These are phyloP conservation scores for Exocentrus adspersus DNA, from an alignment of 2,888 invertebrate genomes.

Conservation along the genomic window DNA sequence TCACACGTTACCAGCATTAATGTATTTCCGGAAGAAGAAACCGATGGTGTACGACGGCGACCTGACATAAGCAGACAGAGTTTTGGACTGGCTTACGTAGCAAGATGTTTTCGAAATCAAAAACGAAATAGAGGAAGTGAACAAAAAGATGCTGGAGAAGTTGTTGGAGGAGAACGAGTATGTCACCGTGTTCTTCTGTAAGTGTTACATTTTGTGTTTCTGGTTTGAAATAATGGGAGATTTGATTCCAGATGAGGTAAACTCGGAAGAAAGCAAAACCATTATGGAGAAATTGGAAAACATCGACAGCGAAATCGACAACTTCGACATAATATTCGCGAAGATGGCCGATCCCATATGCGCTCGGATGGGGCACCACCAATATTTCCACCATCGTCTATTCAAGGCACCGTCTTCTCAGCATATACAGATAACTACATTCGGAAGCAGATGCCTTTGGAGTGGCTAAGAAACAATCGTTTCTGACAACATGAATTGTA, in stretches of 20 bases:
- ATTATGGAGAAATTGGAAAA: constrained; percentile 89
- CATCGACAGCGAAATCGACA: constrained; percentile 94
- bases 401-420: constrained; percentile 90
- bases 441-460: constrained; percentile 87
- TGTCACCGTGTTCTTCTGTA: constrained; percentile 95
- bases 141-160: constrained; percentile 96
- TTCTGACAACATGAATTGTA: constrained; percentile 93
- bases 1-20: constrained; percentile 84
- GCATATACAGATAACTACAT: constrained; percentile 83
- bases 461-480: constrained; percentile 92
- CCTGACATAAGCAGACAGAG: constrained; percentile 84
- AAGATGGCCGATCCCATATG: constrained; percentile 93
- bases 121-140: constrained; percentile 97
- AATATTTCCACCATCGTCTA: constrained; percentile 92
- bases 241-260: constrained; percentile 76
- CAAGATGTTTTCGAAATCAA: constrained; percentile 95
- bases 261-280: constrained; percentile 81
- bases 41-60: constrained; percentile 92
- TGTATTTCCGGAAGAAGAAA: constrained; percentile 83
- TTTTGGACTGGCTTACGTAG: constrained; percentile 90
- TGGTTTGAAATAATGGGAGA: no score
- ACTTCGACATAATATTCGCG: constrained; percentile 92
- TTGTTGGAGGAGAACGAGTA: constrained; percentile 94
- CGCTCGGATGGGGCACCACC: constrained; percentile 91
- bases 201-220: no score